phyloP scores from a whole-genome alignment of 2,888 invertebrate species.

The Erpobdella octoculata region DNA sequence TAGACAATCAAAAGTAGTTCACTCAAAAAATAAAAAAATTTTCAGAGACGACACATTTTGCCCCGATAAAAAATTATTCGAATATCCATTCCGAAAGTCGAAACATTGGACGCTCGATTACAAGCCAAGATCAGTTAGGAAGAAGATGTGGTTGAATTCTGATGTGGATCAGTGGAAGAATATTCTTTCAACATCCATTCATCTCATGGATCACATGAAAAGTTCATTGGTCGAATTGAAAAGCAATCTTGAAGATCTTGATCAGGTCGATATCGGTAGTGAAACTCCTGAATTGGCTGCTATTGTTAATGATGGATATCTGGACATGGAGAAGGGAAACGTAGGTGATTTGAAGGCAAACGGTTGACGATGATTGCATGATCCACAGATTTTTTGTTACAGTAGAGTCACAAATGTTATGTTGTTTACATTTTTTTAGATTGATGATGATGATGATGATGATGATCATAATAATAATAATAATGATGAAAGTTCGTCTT shows the following conservation, averaged over 20 bases:
- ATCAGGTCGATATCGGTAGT: not conserved
- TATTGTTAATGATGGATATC: too few species aligned
- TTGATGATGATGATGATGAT: not conserved
- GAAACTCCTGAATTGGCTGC: too few species aligned
- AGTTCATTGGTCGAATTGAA: conserved; percentile 27
- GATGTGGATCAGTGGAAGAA: conserved; percentile 75
- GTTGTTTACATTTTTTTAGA: too few species aligned
- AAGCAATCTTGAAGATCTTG: conserved; percentile 2
- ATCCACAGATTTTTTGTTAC: too few species aligned
- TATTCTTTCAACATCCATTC: conserved; percentile 50
- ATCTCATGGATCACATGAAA: conserved; percentile 47
- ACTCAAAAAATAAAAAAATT: not conserved
- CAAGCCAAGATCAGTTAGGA: not conserved
- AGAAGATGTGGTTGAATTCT: conserved; percentile 62
- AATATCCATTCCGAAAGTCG: not conserved
- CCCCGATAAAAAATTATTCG: not conserved
- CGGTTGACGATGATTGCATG: too few species aligned
- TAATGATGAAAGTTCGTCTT: too few species aligned
- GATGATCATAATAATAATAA: too few species aligned
- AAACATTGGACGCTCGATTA: not conserved
- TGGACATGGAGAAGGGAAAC: too few species aligned
- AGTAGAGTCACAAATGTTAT: too few species aligned
- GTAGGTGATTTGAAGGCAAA: too few species aligned
- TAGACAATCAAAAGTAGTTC: too few species aligned
- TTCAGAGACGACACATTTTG: not conserved